Evolutionary conservation across 92 coral and sea anemone species (phyloP), one percentile per base, ranked within the genome.

Genomic region (Montipora capitata): DNA sequence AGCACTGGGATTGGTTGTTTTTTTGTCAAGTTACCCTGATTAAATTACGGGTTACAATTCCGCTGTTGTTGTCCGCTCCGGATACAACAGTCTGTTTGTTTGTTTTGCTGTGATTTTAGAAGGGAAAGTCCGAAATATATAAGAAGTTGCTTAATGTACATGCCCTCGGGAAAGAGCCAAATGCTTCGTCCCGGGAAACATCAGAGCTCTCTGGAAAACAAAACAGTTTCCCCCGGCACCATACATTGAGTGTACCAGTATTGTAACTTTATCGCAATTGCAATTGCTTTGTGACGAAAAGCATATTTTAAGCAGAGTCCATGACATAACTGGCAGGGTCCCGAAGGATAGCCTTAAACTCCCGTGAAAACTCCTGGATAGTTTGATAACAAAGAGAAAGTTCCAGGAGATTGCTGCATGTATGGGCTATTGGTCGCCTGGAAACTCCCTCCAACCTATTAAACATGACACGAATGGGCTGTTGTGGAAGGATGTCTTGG

Each of bases 391-490:
- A 67, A 38, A 67, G 72, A 20, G 72, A 67, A 11, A 39, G 72
- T 67, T 67, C 72, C 41, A 67, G 72, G 41, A 67, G 41, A 18
- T 66, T 66, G 40, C 72, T 66, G 72, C 72, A 66, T 10, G 72
- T 66, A 18, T 20, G 72, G 3, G 72, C 72, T 17, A 66, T 66
- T 38, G 41, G 72, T 66, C 44, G 72, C 72, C 72, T 67, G 72
- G 43, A 67, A 67, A 67, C 35, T 67, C 72, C 72, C 72, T 67
- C 72, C 48, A 67, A 18, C 72, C 72, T 67, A 10, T 20, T 67
- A 38, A 67, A 67, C 72, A 27, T 67, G 42, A 67, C 43, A 39
- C 72, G 72, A 67, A 67, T 67, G 4, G 18, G 48, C 48, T 39
- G 42, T 20, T 67, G 72, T 8, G 48, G 72, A 18, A 67, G 14